These are phyloP conservation scores for Jordanella pulchra DNA, from an alignment of 2,797 vertebrate species.

Conservation along the genomic window DNA sequence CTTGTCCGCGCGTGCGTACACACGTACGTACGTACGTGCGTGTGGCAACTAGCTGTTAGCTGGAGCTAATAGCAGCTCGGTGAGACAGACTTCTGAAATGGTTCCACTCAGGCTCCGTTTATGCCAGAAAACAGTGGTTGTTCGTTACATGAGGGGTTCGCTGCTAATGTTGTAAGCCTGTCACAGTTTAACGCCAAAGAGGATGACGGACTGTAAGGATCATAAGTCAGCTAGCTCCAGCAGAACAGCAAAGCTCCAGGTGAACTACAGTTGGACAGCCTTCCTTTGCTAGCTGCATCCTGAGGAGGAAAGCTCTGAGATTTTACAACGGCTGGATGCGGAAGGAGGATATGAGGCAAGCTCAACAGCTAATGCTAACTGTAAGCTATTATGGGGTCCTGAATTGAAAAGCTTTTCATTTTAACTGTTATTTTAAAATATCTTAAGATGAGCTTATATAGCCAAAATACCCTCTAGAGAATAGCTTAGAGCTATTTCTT, in stretches of 20 bases:
- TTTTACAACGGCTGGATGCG: constrained; percentile 70
- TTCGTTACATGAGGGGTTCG: constrained; percentile 41
- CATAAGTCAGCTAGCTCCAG: constrained; percentile 56
- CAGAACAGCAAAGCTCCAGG: constrained; percentile 53
- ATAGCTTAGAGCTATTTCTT: constrained; percentile 24
- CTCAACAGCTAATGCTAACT: constrained; percentile 68
- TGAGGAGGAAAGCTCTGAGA: constrained; percentile 66
- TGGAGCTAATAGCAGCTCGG: constrained; percentile 60
- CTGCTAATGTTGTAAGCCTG: constrained; percentile 17
- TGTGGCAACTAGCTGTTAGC: constrained; percentile 75
- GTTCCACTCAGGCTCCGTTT: constrained; percentile 41
- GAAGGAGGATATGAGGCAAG: constrained; percentile 73
- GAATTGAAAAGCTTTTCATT: constrained; percentile 48
- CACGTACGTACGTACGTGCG: constrained; percentile 26
- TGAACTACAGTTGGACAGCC: constrained; percentile 19
- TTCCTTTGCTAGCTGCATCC: constrained; percentile 53
- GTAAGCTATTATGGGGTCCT: constrained; percentile 55
- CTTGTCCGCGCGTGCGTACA: constrained; percentile 12
- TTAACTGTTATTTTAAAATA: constrained; percentile 36
- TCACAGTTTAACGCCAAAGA: constrained; percentile 43
- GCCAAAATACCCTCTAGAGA: constrained; percentile 13
- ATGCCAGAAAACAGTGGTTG: constrained; percentile 38
- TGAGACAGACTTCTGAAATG: constrained; percentile 61
- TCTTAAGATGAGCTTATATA: constrained; percentile 19
- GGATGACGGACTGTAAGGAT: constrained; percentile 39